A percentile compares a stretch with the other conserved stretches of the same genome.
phyloP scores from a whole-genome alignment of 2,113 vertebrate genomes.

The Oncorhynchus nerka region DNA sequence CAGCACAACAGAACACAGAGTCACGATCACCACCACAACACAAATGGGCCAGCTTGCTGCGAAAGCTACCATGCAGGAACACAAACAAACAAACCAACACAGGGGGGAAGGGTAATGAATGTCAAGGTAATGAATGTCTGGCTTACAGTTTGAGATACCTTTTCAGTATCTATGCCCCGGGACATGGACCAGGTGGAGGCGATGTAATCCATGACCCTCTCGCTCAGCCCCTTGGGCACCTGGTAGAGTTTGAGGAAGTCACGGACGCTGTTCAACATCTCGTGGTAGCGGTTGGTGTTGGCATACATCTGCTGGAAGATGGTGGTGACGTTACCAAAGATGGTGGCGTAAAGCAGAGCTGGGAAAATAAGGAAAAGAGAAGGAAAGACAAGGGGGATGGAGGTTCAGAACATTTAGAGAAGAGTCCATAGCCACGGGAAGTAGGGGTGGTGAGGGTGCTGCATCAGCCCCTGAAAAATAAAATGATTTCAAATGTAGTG shows the following conservation, averaged over 20 bases:
- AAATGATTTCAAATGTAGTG: no score
- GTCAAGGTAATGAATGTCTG: conserved; percentile 15
- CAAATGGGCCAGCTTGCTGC: not conserved
- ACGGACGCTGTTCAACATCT: conserved; percentile 98
- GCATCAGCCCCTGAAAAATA: no score
- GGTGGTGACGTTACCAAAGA: conserved; percentile 98
- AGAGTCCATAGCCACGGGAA: no score
- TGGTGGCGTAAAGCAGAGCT: conserved; percentile 98
- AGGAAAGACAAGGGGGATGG: not conserved
- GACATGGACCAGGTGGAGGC: conserved; percentile 99
- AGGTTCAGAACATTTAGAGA: not conserved
- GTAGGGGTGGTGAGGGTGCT: no score
- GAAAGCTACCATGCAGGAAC: not conserved
- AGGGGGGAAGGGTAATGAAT: not conserved
- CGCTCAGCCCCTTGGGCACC: conserved; percentile 96
- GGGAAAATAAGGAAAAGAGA: conserved; percentile 17
- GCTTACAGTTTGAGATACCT: conserved; percentile 73
- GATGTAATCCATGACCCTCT: conserved; percentile 98
- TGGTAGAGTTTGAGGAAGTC: conserved; percentile 99
- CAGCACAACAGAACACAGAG: not conserved
- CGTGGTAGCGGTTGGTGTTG: conserved; percentile 97
- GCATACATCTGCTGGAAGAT: conserved; percentile 99
- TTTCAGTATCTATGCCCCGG: conserved; percentile 96
- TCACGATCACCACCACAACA: not conserved
- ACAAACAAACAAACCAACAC: not conserved